Conservation (phyloP, 1,140 invertebrate species). For the Cherax destructor region DNA sequence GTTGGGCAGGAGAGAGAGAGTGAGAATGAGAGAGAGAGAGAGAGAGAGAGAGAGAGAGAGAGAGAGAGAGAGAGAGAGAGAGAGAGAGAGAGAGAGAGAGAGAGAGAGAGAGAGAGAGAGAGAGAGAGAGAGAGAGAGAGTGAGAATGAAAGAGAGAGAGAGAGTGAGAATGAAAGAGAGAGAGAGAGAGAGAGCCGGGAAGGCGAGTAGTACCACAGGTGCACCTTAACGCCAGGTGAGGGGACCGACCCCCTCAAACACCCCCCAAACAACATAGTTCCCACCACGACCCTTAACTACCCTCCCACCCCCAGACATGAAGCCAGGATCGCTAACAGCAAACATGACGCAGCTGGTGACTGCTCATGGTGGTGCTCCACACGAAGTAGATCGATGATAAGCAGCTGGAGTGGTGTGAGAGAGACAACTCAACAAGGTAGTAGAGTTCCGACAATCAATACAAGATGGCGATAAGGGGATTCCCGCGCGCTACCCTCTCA, state of each 20-base stretch:
- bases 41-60: neutral
- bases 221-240: too few relatives aligned
- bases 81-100: neutral
- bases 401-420: neutral
- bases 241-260: neutral
- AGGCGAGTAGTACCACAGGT: neutral
- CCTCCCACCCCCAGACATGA: too few relatives aligned
- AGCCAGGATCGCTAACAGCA: neutral
- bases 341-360: neutral
- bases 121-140: neutral
- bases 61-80: neutral
- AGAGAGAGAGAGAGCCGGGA: neutral
- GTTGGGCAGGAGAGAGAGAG: neutral
- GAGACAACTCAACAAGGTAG: slow-evolving; percentile 18
- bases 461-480: slow-evolving; percentile 47
- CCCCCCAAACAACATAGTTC: neutral
- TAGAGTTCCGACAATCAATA: slow-evolving; percentile 55
- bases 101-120: neutral
- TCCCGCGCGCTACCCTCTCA: slow-evolving; percentile 27
- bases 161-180: neutral
- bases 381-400: neutral
- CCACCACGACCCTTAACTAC: neutral
- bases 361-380: neutral
- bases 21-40: neutral
- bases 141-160: neutral